A percentile compares a stretch with the other conserved stretches of the same genome.
Evolutionary conservation across 1,140 invertebrate genomes (phyloP).

Genomic region (Onthophagus taurus): DNA sequence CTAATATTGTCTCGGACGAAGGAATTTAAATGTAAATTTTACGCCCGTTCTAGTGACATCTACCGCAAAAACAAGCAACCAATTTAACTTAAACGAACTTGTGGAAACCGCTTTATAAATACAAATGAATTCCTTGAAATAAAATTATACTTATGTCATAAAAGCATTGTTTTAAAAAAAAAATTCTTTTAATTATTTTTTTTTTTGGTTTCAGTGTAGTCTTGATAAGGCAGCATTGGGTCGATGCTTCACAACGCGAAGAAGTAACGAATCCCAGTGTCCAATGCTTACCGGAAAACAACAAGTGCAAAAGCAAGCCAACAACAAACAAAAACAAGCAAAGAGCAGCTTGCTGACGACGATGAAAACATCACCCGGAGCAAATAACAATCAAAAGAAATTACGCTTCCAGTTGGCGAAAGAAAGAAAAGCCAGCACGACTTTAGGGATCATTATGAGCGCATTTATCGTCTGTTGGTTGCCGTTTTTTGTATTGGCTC

Average conservation of each 20-base stretch:
- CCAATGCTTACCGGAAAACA: slow-evolving; percentile 48
- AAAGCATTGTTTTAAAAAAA: background rate
- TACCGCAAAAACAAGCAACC: too few species aligned
- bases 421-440: slow-evolving; percentile 90
- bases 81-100: too few species aligned
- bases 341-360: slow-evolving; percentile 23
- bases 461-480: slow-evolving; percentile 96
- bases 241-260: slow-evolving; percentile 52
- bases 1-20: too few species aligned
- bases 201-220: slow-evolving; percentile 55
- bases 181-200: background rate
- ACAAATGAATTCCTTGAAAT: background rate
- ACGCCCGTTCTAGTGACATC: too few species aligned
- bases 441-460: slow-evolving; percentile 94
- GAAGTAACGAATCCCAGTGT: slow-evolving; percentile 64
- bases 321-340: slow-evolving; percentile 26
- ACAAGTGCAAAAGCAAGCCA: slow-evolving; percentile 36
- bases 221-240: slow-evolving; percentile 45
- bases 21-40: too few species aligned
- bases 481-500: slow-evolving; percentile 89
- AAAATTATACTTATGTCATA: background rate
- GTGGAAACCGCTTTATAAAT: too few species aligned
- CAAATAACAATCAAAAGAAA: slow-evolving; percentile 56
- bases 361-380: slow-evolving; percentile 40
- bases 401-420: slow-evolving; percentile 73